A percentile compares a stretch with the other conserved stretches of the same genome.
Evolutionary conservation across 2,888 invertebrate genomes (phyloP).

Genomic region (Gastracanthus pulcherrimus): DNA sequence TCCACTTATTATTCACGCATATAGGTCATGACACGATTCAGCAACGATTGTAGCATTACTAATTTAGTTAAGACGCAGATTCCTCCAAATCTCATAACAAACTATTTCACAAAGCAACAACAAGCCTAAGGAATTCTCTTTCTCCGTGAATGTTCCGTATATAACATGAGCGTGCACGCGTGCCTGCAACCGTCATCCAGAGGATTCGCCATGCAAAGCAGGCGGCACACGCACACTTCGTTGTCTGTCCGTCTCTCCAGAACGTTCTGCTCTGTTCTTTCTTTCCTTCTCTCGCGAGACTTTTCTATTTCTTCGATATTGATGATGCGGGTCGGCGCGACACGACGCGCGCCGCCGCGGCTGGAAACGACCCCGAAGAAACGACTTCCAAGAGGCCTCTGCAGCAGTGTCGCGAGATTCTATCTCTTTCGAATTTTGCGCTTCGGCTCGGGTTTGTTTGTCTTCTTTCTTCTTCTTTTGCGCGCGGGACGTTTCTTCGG

Average conservation of each 20-base stretch:
- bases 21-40: no score
- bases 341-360: slow-evolving; percentile 27
- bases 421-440: no score
- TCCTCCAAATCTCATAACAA: no score
- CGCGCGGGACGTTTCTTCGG: background rate
- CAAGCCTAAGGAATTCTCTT: background rate
- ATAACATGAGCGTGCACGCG: background rate
- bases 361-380: slow-evolving; percentile 27
- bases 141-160: background rate
- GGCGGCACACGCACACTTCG: background rate
- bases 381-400: no score
- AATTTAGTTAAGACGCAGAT: no score
- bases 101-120: background rate
- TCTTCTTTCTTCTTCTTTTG: no score
- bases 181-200: background rate
- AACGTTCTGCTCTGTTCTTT: background rate
- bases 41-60: no score
- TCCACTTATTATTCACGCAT: no score
- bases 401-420: no score
- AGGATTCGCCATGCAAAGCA: slow-evolving; percentile 19
- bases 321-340: slow-evolving; percentile 65
- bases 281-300: slow-evolving; percentile 17
- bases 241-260: background rate
- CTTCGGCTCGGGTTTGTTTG: no score
- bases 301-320: slow-evolving; percentile 62